These are phyloP conservation scores for Euphysa ruthae DNA, from an alignment of 30 jellyfish, hydroid and myxozoan genomes.

Conservation along the genomic window DNA sequence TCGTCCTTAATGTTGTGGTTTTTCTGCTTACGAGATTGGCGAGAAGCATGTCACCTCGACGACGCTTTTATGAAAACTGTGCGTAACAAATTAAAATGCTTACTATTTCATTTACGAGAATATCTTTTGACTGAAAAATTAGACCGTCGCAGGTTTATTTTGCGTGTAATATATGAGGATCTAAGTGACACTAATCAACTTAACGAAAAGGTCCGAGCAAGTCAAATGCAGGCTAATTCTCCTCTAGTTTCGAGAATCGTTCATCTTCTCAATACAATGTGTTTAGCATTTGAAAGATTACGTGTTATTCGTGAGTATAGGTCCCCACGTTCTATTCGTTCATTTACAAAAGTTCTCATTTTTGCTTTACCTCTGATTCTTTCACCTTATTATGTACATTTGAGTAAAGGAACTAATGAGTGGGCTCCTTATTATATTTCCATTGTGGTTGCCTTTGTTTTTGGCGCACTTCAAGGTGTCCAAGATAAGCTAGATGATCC, in stretches of 20 bases:
- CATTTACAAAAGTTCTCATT: slow-evolving; percentile 87
- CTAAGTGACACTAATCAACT: slow-evolving; percentile 91
- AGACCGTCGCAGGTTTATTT: slow-evolving; percentile 52
- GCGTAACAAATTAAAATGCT: slow-evolving; percentile 70
- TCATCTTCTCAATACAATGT: slow-evolving; percentile 64
- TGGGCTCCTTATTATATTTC: slow-evolving; percentile 93
- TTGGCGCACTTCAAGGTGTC: slow-evolving; percentile 97
- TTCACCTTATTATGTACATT: slow-evolving; percentile 85
- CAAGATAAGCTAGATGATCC: slow-evolving; percentile 99
- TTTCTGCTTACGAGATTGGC: slow-evolving; percentile 92
- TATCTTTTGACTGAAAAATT: slow-evolving; percentile 74
- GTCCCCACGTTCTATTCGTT: slow-evolving; percentile 98
- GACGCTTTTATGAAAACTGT: slow-evolving; percentile 80
- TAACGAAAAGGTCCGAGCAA: slow-evolving; percentile 61
- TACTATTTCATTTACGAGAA: slow-evolving; percentile 87
- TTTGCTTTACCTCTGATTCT: slow-evolving; percentile 83
- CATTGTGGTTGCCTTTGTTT: slow-evolving; percentile 81
- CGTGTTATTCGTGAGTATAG: slow-evolving; percentile 99
- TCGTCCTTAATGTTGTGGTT: slow-evolving; percentile 89
- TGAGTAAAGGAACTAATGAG: slow-evolving; percentile 38
- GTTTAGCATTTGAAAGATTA: slow-evolving; percentile 82
- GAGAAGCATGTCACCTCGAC: slow-evolving; percentile 43
- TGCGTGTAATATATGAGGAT: slow-evolving; percentile 85
- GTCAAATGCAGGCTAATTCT: slow-evolving; percentile 49
- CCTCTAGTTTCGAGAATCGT: slow-evolving; percentile 69